Conservation (phyloP, 2,113 vertebrate species). For the Grus americana region DNA sequence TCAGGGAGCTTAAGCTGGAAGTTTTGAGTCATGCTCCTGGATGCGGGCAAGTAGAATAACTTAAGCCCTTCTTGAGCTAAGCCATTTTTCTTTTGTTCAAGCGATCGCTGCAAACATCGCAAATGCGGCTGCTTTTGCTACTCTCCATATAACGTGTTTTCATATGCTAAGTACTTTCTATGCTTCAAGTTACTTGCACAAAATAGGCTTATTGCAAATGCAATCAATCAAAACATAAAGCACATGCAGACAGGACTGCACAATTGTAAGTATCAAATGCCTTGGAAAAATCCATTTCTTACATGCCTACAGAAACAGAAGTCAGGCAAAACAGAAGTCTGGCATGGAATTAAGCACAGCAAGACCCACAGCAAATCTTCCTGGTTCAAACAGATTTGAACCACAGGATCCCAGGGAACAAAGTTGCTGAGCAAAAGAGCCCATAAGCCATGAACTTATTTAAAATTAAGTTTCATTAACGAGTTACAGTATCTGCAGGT, state of each 20-base stretch:
- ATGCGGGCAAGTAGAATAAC: background rate
- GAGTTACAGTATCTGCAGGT: background rate
- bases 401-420: background rate
- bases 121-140: background rate
- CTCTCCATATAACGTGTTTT: background rate
- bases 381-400: background rate
- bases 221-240: rapidly evolving
- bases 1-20: background rate
- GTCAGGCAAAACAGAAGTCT: background rate
- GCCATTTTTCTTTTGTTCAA: background rate
- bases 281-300: background rate
- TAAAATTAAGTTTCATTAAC: background rate
- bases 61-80: background rate
- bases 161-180: background rate
- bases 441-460: background rate
- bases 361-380: background rate
- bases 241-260: background rate
- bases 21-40: background rate
- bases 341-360: background rate
- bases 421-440: background rate
- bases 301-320: background rate
- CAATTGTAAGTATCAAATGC: background rate
- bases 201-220: background rate
- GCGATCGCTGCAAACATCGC: rapidly evolving
- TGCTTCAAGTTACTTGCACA: background rate